These are phyloP conservation scores for Sturnus vulgaris DNA, from an alignment of 2,113 vertebrate species.

Conservation along the genomic window DNA sequence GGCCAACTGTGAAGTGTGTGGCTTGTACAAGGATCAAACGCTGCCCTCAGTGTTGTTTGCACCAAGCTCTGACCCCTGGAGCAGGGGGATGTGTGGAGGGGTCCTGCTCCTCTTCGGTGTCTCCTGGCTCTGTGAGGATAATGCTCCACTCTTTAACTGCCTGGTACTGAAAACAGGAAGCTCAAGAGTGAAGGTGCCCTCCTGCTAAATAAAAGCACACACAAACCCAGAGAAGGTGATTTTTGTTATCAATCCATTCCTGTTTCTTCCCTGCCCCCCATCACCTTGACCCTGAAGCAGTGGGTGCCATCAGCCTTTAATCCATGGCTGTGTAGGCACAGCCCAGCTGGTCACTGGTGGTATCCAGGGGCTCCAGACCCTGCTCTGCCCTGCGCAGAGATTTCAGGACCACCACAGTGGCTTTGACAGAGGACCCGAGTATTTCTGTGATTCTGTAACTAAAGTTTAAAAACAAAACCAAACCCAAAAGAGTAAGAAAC, in stretches of 20 bases:
- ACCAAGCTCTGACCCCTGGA: background rate
- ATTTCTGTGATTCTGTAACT: background rate
- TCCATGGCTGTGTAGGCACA: background rate
- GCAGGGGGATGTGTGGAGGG: background rate
- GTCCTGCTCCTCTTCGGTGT: background rate
- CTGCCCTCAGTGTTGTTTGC: background rate
- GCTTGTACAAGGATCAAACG: background rate
- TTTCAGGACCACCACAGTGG: accelerated
- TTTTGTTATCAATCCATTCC: background rate
- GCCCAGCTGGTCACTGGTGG: background rate
- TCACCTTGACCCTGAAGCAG: background rate
- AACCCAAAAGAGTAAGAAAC: background rate
- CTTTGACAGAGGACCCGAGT: background rate
- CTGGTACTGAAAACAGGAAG: background rate
- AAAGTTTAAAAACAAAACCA: background rate
- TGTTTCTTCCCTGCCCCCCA: background rate
- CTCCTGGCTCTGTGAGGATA: background rate
- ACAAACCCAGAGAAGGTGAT: background rate
- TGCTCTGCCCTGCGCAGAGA: background rate
- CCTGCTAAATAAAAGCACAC: background rate
- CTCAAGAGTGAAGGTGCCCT: background rate
- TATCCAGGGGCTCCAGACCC: background rate
- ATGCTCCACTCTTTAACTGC: background rate
- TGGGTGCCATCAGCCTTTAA: background rate
- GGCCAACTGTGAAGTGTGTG: background rate